Conservation (phyloP, 2,113 vertebrate genomes). For the Boleophthalmus pectinirostris region DNA sequence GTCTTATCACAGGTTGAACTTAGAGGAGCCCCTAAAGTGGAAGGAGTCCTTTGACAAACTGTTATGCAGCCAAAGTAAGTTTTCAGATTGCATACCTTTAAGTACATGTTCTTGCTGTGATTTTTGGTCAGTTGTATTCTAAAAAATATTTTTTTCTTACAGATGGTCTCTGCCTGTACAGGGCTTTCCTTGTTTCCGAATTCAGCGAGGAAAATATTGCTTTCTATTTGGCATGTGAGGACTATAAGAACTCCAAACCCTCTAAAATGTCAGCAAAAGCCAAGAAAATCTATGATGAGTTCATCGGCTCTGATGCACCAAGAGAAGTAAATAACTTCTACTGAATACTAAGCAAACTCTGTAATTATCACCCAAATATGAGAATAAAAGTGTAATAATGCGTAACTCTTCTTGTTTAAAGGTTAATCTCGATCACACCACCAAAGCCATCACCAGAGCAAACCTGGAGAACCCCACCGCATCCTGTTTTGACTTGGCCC, state of each 20-base stretch:
- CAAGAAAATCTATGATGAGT: constrained; percentile 90
- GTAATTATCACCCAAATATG: background rate
- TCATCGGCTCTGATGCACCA: constrained; percentile 84
- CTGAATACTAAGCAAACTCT: background rate
- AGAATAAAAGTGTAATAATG: background rate
- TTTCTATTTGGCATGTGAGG: constrained; percentile 95
- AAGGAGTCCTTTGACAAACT: constrained; percentile 89
- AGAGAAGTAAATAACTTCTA: constrained; percentile 82
- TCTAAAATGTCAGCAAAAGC: constrained; percentile 85
- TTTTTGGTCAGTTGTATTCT: constrained; percentile 18
- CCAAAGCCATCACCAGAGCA: constrained; percentile 83
- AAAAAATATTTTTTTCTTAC: constrained; percentile 12
- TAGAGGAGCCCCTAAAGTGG: constrained; percentile 85
- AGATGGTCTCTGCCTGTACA: constrained; percentile 90
- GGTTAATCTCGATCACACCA: constrained; percentile 91
- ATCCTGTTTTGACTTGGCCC: constrained; percentile 84
- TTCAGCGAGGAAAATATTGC: constrained; percentile 96
- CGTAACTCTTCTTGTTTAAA: constrained; percentile 48
- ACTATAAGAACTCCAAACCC: constrained; percentile 83
- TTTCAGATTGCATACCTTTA: background rate
- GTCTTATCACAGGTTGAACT: constrained; percentile 71
- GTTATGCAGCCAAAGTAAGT: constrained; percentile 90
- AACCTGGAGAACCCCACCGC: constrained; percentile 77
- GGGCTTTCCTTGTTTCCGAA: constrained; percentile 88
- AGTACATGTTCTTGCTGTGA: background rate